Evolutionary conservation across 1,140 invertebrate species (phyloP).

Genomic region (Drosophila lowei): DNA sequence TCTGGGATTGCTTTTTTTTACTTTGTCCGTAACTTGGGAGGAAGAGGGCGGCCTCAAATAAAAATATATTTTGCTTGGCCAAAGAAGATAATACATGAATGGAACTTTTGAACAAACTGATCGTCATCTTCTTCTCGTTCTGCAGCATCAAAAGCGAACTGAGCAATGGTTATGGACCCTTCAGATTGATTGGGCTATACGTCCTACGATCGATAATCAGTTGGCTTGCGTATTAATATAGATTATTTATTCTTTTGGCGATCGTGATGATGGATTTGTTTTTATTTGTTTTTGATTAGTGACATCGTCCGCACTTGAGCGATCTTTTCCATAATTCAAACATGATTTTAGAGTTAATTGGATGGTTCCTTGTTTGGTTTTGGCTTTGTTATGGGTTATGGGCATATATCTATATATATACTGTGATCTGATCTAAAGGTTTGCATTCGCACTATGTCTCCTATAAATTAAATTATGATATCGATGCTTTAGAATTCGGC

Average conservation of each 20-base stretch:
- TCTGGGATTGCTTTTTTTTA: background rate
- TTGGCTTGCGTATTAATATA: conserved; percentile 13
- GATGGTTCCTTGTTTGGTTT: conserved; percentile 16
- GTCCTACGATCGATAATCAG: background rate
- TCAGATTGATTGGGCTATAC: background rate
- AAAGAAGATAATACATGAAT: conserved; percentile 47
- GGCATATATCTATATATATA: conserved; percentile 17
- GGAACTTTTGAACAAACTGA: conserved; percentile 47
- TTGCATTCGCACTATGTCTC: conserved; percentile 61
- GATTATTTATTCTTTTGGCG: background rate
- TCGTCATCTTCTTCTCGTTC: conserved; percentile 17
- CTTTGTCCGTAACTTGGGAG: background rate
- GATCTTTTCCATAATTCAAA: conserved; percentile 26
- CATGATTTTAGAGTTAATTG: conserved; percentile 23
- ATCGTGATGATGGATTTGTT: background rate
- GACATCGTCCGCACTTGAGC: conserved; percentile 19
- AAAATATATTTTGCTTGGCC: conserved; percentile 54
- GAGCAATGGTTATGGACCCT: background rate
- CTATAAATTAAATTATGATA: conserved; percentile 64
- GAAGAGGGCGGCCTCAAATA: conserved; percentile 30
- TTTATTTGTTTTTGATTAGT: conserved; percentile 3
- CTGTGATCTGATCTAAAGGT: conserved; percentile 11
- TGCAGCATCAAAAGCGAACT: conserved; percentile 21
- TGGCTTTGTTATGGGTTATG: background rate
- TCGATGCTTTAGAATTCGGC: conserved; percentile 57